Evolutionary conservation across 1,140 invertebrate genomes (phyloP).

Genomic region (Whitmania pigra): DNA sequence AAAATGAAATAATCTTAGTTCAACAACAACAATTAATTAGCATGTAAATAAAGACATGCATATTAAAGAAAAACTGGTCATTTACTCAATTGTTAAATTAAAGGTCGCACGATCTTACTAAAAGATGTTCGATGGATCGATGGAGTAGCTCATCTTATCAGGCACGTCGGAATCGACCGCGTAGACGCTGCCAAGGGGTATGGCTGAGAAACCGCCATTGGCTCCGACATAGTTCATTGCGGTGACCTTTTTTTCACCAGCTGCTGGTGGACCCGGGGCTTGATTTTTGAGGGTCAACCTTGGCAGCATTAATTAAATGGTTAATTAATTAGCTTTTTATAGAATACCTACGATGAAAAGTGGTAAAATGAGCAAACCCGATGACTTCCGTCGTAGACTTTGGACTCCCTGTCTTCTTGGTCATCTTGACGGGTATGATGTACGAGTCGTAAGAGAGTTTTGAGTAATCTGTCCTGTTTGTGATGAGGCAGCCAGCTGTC

Average conservation of each 20-base stretch:
- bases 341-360: not conserved
- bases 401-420: not conserved
- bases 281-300: not conserved
- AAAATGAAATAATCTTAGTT: too few relatives aligned
- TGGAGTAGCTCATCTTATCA: constrained; percentile 49
- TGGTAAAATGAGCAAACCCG: not conserved
- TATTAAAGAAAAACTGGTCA: too few relatives aligned
- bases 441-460: not conserved
- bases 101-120: too few relatives aligned
- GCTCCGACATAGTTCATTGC: constrained; percentile 71
- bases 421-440: constrained; percentile 5
- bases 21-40: too few relatives aligned
- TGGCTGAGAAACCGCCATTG: constrained; percentile 45
- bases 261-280: constrained; percentile 31
- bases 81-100: too few relatives aligned
- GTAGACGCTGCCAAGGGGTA: constrained; percentile 73
- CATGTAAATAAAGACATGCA: too few relatives aligned
- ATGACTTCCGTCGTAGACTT: not conserved
- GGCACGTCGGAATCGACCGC: constrained; percentile 92
- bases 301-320: not conserved
- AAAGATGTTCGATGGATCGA: too few relatives aligned
- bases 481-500: not conserved
- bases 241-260: constrained; percentile 86
- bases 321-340: not conserved
- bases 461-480: not conserved